A percentile compares a stretch with the other conserved stretches of the same genome.
Conservation (phyloP, 2,113 vertebrate genomes). For the Chinchilla lanigera region DNA sequence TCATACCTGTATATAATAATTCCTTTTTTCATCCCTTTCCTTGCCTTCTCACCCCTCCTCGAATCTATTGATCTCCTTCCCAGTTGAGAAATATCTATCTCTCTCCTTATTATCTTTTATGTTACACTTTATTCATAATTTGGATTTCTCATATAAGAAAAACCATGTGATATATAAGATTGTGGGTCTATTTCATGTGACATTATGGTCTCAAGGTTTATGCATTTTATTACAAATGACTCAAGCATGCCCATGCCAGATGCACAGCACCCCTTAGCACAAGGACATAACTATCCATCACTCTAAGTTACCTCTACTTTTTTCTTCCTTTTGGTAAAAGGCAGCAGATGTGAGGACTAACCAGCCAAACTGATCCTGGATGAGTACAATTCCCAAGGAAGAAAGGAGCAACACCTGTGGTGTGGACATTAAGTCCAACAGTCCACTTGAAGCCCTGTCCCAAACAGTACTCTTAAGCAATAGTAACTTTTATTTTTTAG, state of each 20-base stretch:
- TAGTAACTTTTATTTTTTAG: constrained; percentile 22
- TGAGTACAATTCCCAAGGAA: neutral
- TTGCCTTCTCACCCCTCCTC: neutral
- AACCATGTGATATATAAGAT: too few species aligned
- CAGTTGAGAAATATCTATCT: neutral
- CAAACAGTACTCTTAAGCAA: neutral
- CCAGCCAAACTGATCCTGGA: neutral
- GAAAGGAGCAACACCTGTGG: neutral
- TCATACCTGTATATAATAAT: too few species aligned
- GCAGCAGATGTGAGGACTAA: neutral
- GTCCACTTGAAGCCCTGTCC: neutral
- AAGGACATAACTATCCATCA: neutral
- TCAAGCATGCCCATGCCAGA: neutral
- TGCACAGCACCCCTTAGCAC: neutral
- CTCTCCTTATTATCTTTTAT: too few species aligned
- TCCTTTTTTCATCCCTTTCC: neutral
- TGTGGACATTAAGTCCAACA: neutral
- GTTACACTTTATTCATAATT: too few species aligned
- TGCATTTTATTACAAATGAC: neutral
- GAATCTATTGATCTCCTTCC: too few species aligned
- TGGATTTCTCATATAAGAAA: too few species aligned
- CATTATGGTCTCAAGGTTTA: neutral
- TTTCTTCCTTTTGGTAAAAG: neutral
- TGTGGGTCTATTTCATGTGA: too few species aligned
- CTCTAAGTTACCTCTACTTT: neutral